Conservation (phyloP, 2,113 vertebrate genomes). For the Mirza zaza region DNA sequence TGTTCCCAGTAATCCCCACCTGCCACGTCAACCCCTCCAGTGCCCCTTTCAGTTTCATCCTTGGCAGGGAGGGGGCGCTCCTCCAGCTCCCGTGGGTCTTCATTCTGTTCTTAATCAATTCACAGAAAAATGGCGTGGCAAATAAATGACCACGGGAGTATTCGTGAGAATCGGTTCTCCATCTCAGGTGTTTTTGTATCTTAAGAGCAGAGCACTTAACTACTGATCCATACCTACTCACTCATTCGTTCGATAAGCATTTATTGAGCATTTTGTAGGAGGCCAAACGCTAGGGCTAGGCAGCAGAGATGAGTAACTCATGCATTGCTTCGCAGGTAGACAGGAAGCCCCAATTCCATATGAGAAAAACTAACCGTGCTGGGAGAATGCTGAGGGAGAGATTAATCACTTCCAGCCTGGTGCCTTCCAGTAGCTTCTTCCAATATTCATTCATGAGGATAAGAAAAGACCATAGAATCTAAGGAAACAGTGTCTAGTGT, state of each 20-base stretch:
- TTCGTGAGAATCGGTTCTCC: not conserved
- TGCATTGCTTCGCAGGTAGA: no score
- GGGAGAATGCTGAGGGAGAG: not conserved
- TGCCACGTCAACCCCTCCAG: not conserved
- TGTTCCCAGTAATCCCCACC: not conserved
- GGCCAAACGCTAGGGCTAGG: no score
- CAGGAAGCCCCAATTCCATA: not conserved
- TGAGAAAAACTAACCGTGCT: not conserved
- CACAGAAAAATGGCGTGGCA: no score
- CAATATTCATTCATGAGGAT: not conserved
- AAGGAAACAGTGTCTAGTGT: not conserved
- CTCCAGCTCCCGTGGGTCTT: not conserved
- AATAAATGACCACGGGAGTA: not conserved
- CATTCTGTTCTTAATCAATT: not conserved
- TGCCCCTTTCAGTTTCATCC: not conserved
- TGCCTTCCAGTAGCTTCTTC: not conserved
- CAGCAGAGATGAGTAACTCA: not conserved
- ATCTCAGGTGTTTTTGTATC: not conserved
- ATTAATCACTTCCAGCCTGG: not conserved
- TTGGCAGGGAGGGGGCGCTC: not conserved
- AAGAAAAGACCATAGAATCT: not conserved
- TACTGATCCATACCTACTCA: not conserved
- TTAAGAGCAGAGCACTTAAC: not conserved
- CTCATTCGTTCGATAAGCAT: not conserved
- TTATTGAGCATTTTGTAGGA: not conserved